Evolutionary conservation across 2,113 vertebrate species (phyloP).

Genomic region (Nesogale talazaci): DNA sequence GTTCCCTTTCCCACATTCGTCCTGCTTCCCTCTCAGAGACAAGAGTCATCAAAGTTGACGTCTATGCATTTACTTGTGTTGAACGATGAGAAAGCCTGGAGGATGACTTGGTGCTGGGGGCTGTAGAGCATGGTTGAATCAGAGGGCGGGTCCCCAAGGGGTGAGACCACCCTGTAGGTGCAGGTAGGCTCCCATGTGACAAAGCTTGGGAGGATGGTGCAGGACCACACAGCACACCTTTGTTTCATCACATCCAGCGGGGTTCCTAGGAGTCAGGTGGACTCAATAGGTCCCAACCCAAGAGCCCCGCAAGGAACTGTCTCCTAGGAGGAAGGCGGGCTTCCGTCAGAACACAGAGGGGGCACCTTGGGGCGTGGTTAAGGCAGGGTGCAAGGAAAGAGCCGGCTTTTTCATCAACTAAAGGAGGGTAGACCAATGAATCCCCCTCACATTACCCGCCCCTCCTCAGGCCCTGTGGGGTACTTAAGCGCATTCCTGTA

Average conservation of each 20-base stretch:
- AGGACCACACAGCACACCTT: not conserved
- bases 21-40: no score
- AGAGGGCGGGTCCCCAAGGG: not conserved
- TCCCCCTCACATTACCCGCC: no score
- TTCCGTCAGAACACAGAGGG: not conserved
- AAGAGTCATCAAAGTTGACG: no score
- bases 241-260: not conserved
- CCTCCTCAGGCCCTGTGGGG: not conserved
- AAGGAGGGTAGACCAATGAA: not conserved
- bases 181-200: not conserved
- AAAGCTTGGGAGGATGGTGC: not conserved
- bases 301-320: not conserved
- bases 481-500: fast-evolving
- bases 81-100: not conserved
- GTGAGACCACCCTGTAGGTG: not conserved
- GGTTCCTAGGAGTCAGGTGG: not conserved
- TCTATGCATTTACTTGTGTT: no score
- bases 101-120: not conserved
- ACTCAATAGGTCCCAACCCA: not conserved
- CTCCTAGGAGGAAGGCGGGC: not conserved
- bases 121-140: not conserved
- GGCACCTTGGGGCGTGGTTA: no score
- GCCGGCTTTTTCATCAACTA: no score
- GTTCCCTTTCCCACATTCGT: no score
- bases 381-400: not conserved